These are phyloP conservation scores for Dynastes tityus DNA, from an alignment of 2,888 invertebrate species.

Conservation along the genomic window DNA sequence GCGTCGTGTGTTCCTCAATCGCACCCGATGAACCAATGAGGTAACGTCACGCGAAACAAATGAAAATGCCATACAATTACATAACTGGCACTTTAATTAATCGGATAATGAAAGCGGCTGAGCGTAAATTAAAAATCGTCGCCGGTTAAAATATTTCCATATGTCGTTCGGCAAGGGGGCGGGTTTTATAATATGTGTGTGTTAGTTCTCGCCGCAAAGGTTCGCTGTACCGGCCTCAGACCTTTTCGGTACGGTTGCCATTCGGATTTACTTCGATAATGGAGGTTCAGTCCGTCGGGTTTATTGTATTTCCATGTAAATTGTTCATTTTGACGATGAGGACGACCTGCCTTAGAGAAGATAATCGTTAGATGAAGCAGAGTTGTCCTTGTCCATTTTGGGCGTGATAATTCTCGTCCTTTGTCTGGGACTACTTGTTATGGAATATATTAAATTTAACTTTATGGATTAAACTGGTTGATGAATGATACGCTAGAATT, in stretches of 20 bases:
- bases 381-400: not conserved
- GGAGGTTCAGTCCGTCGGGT: constrained; percentile 1
- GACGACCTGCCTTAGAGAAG: constrained; percentile 23
- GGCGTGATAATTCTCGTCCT: not conserved
- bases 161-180: not conserved
- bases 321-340: constrained; percentile 8
- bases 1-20: constrained; percentile 5
- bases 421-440: not conserved
- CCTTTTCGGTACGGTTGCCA: no score
- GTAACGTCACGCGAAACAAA: constrained; percentile 24
- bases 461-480: not conserved
- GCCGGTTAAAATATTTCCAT: constrained; percentile 15
- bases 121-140: constrained; percentile 38
- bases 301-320: constrained; percentile 36
- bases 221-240: not conserved
- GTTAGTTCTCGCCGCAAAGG: not conserved
- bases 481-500: no score
- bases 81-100: constrained; percentile 35
- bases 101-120: constrained; percentile 35
- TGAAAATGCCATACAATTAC: constrained; percentile 32
- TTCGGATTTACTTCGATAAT: constrained; percentile 3
- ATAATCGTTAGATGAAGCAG: constrained; percentile 7
- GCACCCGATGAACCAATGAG: not conserved
- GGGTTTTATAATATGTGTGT: no score
- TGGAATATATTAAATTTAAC: not conserved